Evolutionary conservation across 1,140 invertebrate genomes (phyloP), one percentile per base, ranked within the genome.

Genomic region (Drosophila quadrilineata): DNA sequence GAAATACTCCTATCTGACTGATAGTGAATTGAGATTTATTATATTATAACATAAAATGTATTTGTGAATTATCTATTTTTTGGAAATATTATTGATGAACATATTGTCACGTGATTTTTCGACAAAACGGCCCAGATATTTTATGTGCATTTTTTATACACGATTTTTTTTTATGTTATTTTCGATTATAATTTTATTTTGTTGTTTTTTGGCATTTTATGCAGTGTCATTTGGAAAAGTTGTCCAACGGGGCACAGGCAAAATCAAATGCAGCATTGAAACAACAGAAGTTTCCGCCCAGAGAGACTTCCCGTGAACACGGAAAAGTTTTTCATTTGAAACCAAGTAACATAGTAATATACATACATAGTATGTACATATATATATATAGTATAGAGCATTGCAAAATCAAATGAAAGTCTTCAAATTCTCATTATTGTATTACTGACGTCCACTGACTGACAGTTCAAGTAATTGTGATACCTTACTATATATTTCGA

Each of bases 171-270:
- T 59, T 45, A 24, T 26, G 24, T 54, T 24, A 21, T 50, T 65
- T 50, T 43, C 8, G 43, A 16, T 58, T 41, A 58, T 58, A 49
- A 38, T 57, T 57, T 48, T 9, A 64, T 22, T 49, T 26, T 35
- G 43, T 28, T 17, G 17, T 10, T 29, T 50, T 12, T 45, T 49
- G 45, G 43, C 28, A 41, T 53, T 75, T 75, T 71, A 22, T 71
- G 72, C 59, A 29, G 14, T 43, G 35, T 75, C 72, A 75, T 75
- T 65, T 75, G 71, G 57, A 70, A 75, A 75, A 70, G 46, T 69
- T 75, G 68, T 65, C 58, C 29, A 48, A 36, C 31, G 41, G 36
- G n/a, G 12, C 31, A 56, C 48, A 21, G 22, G 46, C 43, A 19
- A 64, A 64, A 58, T 64, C 40, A 64, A 49, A 48, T 64, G 62